A percentile compares a stretch with the other conserved stretches of the same genome.
Conservation (phyloP, 2,797 vertebrate species). For the Betta splendens region DNA sequence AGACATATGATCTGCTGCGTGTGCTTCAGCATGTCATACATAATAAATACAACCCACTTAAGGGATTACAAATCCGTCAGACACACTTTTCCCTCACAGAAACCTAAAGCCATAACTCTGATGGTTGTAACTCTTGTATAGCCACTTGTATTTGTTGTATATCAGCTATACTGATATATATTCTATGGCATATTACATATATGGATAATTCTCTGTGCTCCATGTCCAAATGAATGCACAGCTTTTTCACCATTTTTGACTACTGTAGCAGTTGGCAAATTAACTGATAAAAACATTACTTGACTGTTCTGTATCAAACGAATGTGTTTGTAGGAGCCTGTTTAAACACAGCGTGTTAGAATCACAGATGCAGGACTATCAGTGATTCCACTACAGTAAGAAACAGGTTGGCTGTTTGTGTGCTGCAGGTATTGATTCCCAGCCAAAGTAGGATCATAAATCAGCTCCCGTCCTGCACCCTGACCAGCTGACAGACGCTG, state of each 20-base stretch:
- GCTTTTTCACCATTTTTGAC: too few species aligned
- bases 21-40: slow-evolving; percentile 19
- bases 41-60: slow-evolving; percentile 32
- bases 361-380: background rate
- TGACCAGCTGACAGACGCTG: slow-evolving; percentile 53
- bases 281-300: too few species aligned
- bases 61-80: slow-evolving; percentile 14
- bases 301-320: background rate
- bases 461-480: slow-evolving; percentile 57
- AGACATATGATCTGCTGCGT: slow-evolving; percentile 15
- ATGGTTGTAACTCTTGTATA: background rate
- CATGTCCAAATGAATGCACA: too few species aligned
- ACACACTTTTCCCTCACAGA: background rate
- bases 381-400: slow-evolving; percentile 1
- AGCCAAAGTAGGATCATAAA: slow-evolving; percentile 43
- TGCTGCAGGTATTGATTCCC: slow-evolving; percentile 26
- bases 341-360: background rate
- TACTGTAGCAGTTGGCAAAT: too few species aligned
- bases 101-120: slow-evolving; percentile 5
- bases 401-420: background rate
- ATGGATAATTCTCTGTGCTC: too few species aligned
- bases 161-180: too few species aligned
- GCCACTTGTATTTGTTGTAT: too few species aligned
- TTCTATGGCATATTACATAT: too few species aligned
- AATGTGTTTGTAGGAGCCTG: background rate